Base-by-base conservation (phyloP, 2,888 invertebrate genomes). In the Sphinx pinastri region DNA sequence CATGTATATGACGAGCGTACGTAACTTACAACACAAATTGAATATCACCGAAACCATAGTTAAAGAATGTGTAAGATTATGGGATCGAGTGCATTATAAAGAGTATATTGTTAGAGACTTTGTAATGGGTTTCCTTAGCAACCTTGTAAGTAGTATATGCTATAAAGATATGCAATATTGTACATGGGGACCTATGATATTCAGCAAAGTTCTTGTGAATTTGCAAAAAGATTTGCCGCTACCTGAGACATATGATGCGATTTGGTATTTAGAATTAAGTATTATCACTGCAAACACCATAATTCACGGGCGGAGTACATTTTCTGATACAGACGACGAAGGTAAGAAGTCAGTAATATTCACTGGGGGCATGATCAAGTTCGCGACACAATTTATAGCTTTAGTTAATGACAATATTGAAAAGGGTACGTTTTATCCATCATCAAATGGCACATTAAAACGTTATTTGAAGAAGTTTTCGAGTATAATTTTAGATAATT, bases 241-340 rank as follows among this genome's bases (percentile, higher is more conserved):
- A 11, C 69, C 80, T 52, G 77, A 82, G 67, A 77, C 77, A 19
- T 86, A 85, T 70, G 71, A 77, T 11, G 47, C 69, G 16, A 19
- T 79, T n/a, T 87, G 84, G 87, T 71, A 78, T 13, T 72, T 86
- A 57, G 69, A 73, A 47, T 58, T 86, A 10, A 71, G 75, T 10
- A 73, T 83, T 13, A 70, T 77, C 16, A 70, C 69, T 10, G 76
- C 79, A 68, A 78, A 77, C 69, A 70, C 75, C 6, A 52, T 68
- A 59, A 7, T 25, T 38, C 52, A 68, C 38, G 38, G 52, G 7
- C 25, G 51, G 8, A 19, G 49, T 16, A 16, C 0, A 5, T 4
- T 51, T 6, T n/a, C 38, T n/a, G n/a, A 51, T 25, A 25, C 25
- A 25, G n/a, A 25, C 13, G 19, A 0, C 7, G 4, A 31, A 7